A percentile compares a stretch with the other conserved stretches of the same genome.
Conservation (phyloP, 2,888 invertebrate genomes). For the Prosapia bicincta region DNA sequence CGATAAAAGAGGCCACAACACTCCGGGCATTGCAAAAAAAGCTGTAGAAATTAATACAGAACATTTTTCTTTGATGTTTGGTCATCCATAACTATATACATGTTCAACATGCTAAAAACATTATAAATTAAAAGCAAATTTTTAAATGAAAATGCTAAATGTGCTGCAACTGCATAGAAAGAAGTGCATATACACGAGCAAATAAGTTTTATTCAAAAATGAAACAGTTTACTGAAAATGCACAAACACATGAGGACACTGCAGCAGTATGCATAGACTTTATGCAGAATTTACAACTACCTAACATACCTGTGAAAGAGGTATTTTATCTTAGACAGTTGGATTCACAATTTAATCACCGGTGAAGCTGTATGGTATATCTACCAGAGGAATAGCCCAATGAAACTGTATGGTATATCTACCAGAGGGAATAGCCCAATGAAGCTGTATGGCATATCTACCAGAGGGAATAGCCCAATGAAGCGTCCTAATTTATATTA, state of each 20-base stretch:
- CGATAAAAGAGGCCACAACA: not conserved
- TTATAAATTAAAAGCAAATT: too few species aligned
- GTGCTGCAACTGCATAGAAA: too few species aligned
- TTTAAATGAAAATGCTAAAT: too few species aligned
- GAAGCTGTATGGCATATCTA: too few species aligned
- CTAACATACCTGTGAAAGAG: conserved; percentile 7
- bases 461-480: conserved; percentile 10
- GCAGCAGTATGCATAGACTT: conserved; percentile 2
- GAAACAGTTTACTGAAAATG: not conserved
- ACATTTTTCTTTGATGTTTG: conserved; percentile 1
- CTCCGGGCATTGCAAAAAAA: not conserved
- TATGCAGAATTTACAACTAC: conserved; percentile 3
- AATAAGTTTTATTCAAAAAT: conserved; percentile 12
- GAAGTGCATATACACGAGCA: too few species aligned
- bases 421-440: too few species aligned
- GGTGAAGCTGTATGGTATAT: not conserved
- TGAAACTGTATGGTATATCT: too few species aligned
- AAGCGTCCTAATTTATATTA: conserved; percentile 4
- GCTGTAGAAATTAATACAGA: not conserved
- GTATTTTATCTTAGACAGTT: conserved; percentile 10
- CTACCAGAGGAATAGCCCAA: too few species aligned
- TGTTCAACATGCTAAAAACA: too few species aligned
- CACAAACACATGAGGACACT: not conserved
- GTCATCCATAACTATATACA: conserved; percentile 2
- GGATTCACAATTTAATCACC: conserved; percentile 3